Base-by-base conservation (phyloP, 1,140 invertebrate genomes). In the Pseudobourletiella spinata region DNA sequence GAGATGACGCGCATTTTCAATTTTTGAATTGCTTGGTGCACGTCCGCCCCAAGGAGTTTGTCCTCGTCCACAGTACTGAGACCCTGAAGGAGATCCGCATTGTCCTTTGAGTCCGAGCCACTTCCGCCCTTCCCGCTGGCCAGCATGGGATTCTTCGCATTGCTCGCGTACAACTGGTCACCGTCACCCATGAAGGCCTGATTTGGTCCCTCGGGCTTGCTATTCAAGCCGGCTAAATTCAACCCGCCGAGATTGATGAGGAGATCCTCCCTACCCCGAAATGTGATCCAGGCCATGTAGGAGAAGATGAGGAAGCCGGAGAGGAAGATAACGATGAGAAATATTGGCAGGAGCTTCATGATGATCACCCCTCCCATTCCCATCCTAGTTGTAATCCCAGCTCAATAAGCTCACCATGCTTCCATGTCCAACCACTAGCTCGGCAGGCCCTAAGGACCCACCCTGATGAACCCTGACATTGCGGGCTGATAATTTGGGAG, bases 261-360 rank as follows among this genome's bases (percentile, higher is more conserved):
- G n/a, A 42, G 20, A 56, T 61, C 59, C 48, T 61, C 64, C n/a
- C 59, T 54, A 8, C 56, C 42, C 2, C 59, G 59, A 61, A 55
- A 63, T 22, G 67, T 65, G 22, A 64, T 56, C 67, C 67, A 69
- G 14, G 67, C 58, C 55, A 66, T 61, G 28, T 64, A 66, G 0
- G 61, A 51, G 30, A 69, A 62, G 64, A 69, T 61, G 15, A 69
- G 57, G 24, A 61, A 61, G 18, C 61, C 64, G 15, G 64, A 63
- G 28, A 65, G 66, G 59, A 69, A 66, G 28, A 69, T 26, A 15
- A 69, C 42, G 32, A 69, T 60, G 15, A 69, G 46, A 59, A 69
- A 69, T 4, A 64, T 32, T 32, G 67, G 67, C 22, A 69, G 44
- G 4, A 69, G 55, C 61, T 59, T 63, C 67, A 69, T 69, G 51